Base-by-base conservation (phyloP, 2,113 vertebrate genomes). In the Numenius arquata region DNA sequence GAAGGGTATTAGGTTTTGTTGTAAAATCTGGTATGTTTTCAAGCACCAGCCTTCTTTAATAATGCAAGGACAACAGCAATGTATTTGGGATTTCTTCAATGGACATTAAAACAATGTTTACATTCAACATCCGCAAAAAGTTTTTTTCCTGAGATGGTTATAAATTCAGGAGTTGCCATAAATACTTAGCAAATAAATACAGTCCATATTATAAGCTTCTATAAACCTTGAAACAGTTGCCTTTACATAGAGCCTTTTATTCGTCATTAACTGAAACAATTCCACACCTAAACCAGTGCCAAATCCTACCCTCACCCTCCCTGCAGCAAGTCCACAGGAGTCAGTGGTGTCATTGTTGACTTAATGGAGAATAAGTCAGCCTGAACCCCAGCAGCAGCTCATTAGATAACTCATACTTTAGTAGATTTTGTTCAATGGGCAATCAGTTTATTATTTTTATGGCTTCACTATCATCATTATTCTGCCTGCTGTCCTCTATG, bases 401-500 rank as follows among this genome's bases (percentile, higher is more conserved):
- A 67, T 95, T 90, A 95, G 93, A 94, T 87, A 94, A 96, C 93
- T 95, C 76, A 94, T 93, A 86, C 43, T 88, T 89, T 88, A 89
- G 77, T 32, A 71, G 40, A 83, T 86, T 96, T 96, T 93, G 38
- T 87, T 88, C 73, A 94, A 80, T 87, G 58, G 89, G 32, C 56
- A 89, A 95, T 94, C 84, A 76, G 41, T 96, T 85, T 82, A 95
- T 91, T 92, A 91, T 96, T 96, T 89, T 88, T 87, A 86, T 65
- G 80, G 63, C 59, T 95, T 94, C 66, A 56, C 94, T 96, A 93
- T 93, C 94, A 93, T 75, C 88, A 91, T 94, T 91, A 88, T 91
- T 96, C 86, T 96, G 59, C 86, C 94, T 96, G 88, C 92, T 94
- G 97, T 97, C 90, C 73, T 96, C 93, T 93, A 50, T 55, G 88